These are phyloP conservation scores for Suncus etruscus DNA, from an alignment of 2,113 vertebrate genomes.

Conservation along the genomic window DNA sequence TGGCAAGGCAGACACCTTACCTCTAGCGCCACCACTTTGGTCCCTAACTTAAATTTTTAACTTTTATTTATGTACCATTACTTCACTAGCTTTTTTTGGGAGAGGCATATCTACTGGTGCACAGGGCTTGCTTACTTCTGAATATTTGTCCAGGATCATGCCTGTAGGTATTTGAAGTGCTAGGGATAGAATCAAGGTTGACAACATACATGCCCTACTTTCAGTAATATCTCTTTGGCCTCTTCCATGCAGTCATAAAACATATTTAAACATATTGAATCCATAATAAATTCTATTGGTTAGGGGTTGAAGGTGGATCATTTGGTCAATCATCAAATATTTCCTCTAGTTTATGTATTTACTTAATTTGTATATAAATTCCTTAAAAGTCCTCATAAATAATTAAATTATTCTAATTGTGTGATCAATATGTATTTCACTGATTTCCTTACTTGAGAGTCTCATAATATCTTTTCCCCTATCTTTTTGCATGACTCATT, in stretches of 20 bases:
- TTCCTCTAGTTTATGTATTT: neutral
- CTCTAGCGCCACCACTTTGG: too few species aligned
- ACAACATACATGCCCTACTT: too few species aligned
- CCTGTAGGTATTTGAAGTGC: too few species aligned
- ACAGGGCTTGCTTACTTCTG: too few species aligned
- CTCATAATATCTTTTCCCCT: neutral
- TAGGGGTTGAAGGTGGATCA: neutral
- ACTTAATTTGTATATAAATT: neutral
- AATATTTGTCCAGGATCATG: too few species aligned
- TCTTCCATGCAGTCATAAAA: constrained; percentile 4
- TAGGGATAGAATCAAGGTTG: too few species aligned
- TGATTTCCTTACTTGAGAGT: neutral
- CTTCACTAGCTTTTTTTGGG: too few species aligned
- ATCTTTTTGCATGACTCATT: neutral
- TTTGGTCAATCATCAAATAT: constrained; percentile 9
- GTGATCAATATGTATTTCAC: neutral
- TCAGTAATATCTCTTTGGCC: neutral
- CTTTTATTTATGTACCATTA: too few species aligned
- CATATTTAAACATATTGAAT: constrained; percentile 48
- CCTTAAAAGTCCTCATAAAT: neutral
- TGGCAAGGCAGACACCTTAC: too few species aligned
- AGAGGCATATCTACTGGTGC: too few species aligned
- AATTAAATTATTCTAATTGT: constrained; percentile 22
- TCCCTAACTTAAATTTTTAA: too few species aligned
- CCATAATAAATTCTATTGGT: neutral